Evolutionary conservation across 2,113 vertebrate genomes (phyloP), one percentile per base, ranked within the genome.

Genomic region (Calidris pygmaea): DNA sequence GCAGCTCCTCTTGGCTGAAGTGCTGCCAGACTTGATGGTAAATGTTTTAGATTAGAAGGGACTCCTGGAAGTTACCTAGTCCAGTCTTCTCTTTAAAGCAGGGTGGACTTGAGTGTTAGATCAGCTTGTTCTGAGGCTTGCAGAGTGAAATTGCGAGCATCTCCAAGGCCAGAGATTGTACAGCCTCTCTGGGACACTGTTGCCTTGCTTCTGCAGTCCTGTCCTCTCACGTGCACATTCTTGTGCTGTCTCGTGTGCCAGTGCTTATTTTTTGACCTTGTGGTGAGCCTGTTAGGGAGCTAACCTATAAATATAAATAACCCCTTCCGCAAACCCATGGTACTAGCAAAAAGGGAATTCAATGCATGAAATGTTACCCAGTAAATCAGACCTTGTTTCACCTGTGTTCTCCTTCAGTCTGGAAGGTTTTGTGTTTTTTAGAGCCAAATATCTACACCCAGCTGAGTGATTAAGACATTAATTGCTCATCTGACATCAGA

Each of bases 241-340:
- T 75, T 82, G 18, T 3, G 14, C 17, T 37, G 9, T 62, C 12
- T 74, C 18, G 45, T 65, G 32, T 80, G 39, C 24, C 34, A 86
- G 35, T 21, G 16, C 15, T 59, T 81, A 39, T 26, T 53, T 75
- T 39, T 39, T 81, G n/a, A 74, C 24, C 9, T 67, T 7, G 10
- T 32, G 11, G 37, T 81, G 34, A 84, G 9, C 23, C 81, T 56
- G 8, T 52, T 68, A 50, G 23, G 50, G 62, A 90, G 16, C 16
- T 50, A 73, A 53, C 0, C 3, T 45, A 52, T n/a, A n/a, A n/a
- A n/a, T n/a, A n/a, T n/a, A n/a, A n/a, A 9, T 8, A 48, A 43
- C 9, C 5, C 3, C 11, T 76, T 77, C 20, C 9, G 8, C 10
- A 73, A 80, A 26, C 1, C 4, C 9, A 7, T 48, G 19, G 34